Conservation (phyloP, 2,888 invertebrate genomes). For the Noctua janthina region DNA sequence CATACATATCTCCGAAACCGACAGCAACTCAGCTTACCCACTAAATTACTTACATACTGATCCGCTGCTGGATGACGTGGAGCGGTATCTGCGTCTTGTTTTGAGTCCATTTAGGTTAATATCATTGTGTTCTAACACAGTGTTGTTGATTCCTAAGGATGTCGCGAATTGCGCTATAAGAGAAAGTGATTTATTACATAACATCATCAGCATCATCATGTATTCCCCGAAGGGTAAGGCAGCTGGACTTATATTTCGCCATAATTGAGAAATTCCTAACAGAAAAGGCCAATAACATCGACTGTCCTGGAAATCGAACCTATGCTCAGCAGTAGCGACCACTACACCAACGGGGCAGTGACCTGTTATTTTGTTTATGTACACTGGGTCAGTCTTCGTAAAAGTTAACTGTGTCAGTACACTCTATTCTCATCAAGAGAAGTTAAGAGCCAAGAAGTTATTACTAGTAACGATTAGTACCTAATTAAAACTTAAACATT, state of each 20-base stretch:
- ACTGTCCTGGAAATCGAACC: not conserved
- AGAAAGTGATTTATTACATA: not conserved
- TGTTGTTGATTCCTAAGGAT: conserved; percentile 29
- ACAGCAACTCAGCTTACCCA: not conserved
- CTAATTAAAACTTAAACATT: not conserved
- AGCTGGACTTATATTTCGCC: not conserved
- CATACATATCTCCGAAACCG: not conserved
- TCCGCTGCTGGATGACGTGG: conserved; percentile 26
- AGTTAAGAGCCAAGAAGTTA: not conserved
- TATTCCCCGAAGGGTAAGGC: not conserved
- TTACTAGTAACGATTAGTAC: not conserved
- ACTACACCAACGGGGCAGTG: not conserved
- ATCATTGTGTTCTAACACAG: conserved; percentile 17
- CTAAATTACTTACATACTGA: conserved; percentile 2
- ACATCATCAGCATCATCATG: not conserved
- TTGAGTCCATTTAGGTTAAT: conserved; percentile 9
- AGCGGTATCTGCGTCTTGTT: conserved; percentile 22
- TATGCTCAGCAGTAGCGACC: not conserved
- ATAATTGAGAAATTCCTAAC: not conserved
- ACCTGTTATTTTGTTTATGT: not conserved
- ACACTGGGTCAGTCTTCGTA: not conserved
- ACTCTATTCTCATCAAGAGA: not conserved
- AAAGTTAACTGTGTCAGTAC: not conserved
- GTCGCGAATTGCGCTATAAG: conserved; percentile 29
- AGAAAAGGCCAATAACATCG: not conserved